Evolutionary conservation across 2,888 invertebrate genomes (phyloP), one percentile per base, ranked within the genome.

Genomic region (Catocala fraxini): DNA sequence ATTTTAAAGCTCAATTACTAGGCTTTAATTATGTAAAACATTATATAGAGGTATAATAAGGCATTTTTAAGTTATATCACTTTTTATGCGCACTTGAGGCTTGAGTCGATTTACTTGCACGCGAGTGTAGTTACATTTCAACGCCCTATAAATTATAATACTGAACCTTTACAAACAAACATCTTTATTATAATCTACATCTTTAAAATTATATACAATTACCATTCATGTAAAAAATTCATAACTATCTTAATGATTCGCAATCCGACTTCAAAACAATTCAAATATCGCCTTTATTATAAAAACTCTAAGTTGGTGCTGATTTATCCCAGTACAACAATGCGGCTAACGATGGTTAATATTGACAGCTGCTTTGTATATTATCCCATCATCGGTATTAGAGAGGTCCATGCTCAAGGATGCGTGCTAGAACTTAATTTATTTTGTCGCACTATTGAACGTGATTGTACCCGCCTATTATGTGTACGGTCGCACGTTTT

Each of bases 351-450:
- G 76, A 81, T 75, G 75, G 59, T 71, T 78, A 76, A 66, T 69
- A 69, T 66, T 54, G 62, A 63, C 70, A 63, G 63, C 63, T 67
- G 63, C 65, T 73, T 61, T 75, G 65, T 70, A 63, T 73, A 75
- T 81, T 79, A 79, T 83, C 73, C 77, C 79, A 84, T 86, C 83
- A 79, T 73, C 72, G 75, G 70, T 55, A 80, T 84, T 85, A 84
- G 85, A 84, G 78, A 79, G 83, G 84, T 77, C 63, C 56, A 46
- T 43, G 65, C 71, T 81, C 84, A 84, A 85, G 85, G 84, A 75
- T 76, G 70, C 58, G 47, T 63, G 63, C 47, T 64, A 49, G 61
- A 41, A 60, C 52, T 49, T 57, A 56, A 68, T 73, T 71, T 75
- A 76, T 77, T 66, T 66, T 67, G 75, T 65, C 75, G 52, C 56